Percentiles rank a stretch among this genome's conserved stretches.
These are phyloP conservation scores for Cyprinodon variegatus DNA, from an alignment of 2,113 vertebrate species.

Conservation along the genomic window DNA sequence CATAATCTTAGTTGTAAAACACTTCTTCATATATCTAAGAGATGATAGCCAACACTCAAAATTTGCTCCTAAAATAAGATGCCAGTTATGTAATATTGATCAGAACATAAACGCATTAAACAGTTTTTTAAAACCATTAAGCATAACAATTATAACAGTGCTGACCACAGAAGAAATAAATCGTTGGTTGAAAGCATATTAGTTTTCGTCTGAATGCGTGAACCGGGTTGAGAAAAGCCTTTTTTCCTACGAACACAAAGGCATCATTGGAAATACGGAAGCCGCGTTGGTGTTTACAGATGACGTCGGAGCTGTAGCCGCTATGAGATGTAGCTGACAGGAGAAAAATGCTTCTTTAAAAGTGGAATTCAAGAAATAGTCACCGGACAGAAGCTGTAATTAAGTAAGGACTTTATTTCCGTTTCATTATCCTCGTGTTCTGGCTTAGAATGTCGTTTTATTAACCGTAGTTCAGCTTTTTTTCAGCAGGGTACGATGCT, in stretches of 20 bases:
- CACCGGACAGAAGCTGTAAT: slow-evolving; percentile 4
- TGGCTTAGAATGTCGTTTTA: slow-evolving; percentile 22
- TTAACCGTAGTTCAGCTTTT: slow-evolving; percentile 63
- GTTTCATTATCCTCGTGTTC: not conserved
- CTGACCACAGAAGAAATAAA: not conserved
- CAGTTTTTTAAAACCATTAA: not conserved
- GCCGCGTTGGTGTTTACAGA: slow-evolving; percentile 70
- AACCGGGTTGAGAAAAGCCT: rapidly evolving
- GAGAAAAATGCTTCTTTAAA: slow-evolving; percentile 33
- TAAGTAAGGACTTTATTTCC: slow-evolving; percentile 42
- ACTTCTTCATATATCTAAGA: not conserved
- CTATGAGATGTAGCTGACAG: slow-evolving; percentile 51
- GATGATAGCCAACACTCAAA: not conserved
- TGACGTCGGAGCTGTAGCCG: slow-evolving; percentile 58
- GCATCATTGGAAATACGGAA: slow-evolving; percentile 67
- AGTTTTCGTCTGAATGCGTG: not conserved
- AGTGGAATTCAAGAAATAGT: slow-evolving; percentile 1
- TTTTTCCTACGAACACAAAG: slow-evolving; percentile 25
- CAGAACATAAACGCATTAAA: not conserved
- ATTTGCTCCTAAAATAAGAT: not conserved
- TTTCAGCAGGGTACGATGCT: slow-evolving; percentile 17
- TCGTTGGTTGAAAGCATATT: too few relatives aligned
- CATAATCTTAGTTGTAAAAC: not conserved
- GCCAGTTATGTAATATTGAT: not conserved
- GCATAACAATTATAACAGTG: not conserved